Percentiles rank a stretch among this genome's conserved stretches.
These are phyloP conservation scores for Calosoma granatense DNA, from an alignment of 1,140 invertebrate genomes.

Conservation along the genomic window DNA sequence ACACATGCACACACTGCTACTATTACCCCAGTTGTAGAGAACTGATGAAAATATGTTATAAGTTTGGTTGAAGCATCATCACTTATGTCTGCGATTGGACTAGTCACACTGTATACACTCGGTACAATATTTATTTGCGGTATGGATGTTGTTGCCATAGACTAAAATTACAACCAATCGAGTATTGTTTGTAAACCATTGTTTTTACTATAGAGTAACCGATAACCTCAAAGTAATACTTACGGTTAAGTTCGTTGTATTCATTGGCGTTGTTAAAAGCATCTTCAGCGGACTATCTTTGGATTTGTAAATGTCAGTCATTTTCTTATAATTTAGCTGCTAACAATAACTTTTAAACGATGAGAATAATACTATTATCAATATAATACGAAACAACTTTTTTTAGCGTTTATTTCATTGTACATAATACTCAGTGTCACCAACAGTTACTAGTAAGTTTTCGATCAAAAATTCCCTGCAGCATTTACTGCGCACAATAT, in stretches of 20 bases:
- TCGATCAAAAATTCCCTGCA: too few species aligned
- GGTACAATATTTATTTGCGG: background rate
- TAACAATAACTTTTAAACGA: too few species aligned
- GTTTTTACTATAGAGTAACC: too few species aligned
- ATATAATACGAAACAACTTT: too few species aligned
- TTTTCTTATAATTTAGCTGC: background rate
- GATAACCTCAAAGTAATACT: constrained; percentile 1
- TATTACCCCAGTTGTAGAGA: constrained; percentile 26
- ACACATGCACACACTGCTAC: background rate
- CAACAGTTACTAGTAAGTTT: too few species aligned
- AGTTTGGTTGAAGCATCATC: constrained; percentile 34
- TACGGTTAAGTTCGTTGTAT: background rate
- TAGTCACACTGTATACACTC: constrained; percentile 9
- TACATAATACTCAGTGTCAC: too few species aligned
- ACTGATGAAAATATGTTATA: constrained; percentile 30
- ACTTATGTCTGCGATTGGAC: constrained; percentile 22
- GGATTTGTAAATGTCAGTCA: background rate
- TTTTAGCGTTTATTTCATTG: too few species aligned
- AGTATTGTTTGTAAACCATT: too few species aligned
- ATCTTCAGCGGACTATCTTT: background rate
- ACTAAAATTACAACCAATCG: background rate
- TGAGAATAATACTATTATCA: too few species aligned
- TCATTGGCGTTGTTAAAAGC: background rate
- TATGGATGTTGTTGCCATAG: background rate
- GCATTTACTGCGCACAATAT: too few species aligned